Evolutionary conservation across 2,113 vertebrate species (phyloP), one percentile per base, ranked within the genome.

Genomic region (Pardalotus punctatus): DNA sequence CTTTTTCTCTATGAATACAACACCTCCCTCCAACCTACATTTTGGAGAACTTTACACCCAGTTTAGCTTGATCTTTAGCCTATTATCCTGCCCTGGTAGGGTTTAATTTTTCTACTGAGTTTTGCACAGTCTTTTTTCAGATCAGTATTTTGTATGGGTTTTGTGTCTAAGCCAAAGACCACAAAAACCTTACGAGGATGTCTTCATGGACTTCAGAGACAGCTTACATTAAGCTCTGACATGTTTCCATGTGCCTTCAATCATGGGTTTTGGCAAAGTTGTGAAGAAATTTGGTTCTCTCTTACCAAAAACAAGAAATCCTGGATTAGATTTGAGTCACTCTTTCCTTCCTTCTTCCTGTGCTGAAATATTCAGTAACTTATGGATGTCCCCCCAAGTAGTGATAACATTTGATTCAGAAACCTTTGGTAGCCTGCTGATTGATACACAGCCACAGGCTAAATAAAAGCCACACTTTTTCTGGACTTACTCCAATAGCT

Each of bases 121-220:
- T 83, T 65, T 74, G 28, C 50, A 42, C 9, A 24, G 60, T 64
- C 25, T 8, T 89, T 90, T 83, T 83, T 69, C 53, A 14, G 8
- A 36, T 82, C 54, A 56, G n/a, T 65, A 25, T 12, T 57, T 88
- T 0, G 0, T 20, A 27, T 62, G 28, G 16, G 36, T 91, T 94
- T 94, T 91, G n/a, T 86, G 65, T 48, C 74, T 58, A 35, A 92
- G 78, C 86, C 90, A 94, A 93, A 81, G 50, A 66, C 38, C 69
- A 73, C 67, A 77, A 84, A 93, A 81, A 35, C 58, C 65, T 83
- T 74, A 42, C 0, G 3, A 54, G 38, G n/a, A 86, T 83, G 50
- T 78, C 90, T 94, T 74, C 12, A 1, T 42, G 64, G 84, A 57
- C 70, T 76, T 92, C 51, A 71, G 74, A 64, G 33, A 77, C 72